Percentiles rank a stretch among this genome's conserved stretches.
Evolutionary conservation across 1,140 invertebrate genomes (phyloP).

Genomic region (Drosophila ficusphila): DNA sequence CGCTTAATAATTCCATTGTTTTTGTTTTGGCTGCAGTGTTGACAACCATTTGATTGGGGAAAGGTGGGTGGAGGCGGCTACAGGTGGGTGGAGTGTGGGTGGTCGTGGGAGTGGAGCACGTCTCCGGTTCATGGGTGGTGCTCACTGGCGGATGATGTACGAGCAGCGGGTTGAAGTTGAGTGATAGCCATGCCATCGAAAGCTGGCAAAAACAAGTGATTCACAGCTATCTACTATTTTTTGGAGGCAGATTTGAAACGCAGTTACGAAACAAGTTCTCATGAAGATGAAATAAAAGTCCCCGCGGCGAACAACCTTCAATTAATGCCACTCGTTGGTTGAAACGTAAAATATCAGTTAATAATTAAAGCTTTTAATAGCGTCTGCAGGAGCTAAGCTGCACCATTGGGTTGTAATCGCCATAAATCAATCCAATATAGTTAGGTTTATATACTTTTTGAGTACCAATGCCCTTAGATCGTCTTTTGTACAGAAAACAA

Average conservation of each 20-base stretch:
- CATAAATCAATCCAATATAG: constrained; percentile 10
- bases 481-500: constrained; percentile 11
- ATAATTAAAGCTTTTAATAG: constrained; percentile 34
- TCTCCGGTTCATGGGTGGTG: constrained; percentile 41
- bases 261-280: constrained; percentile 30
- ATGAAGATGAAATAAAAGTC: constrained; percentile 8
- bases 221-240: constrained; percentile 18
- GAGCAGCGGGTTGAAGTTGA: constrained; percentile 44
- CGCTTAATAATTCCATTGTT: constrained; percentile 35
- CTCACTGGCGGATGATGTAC: constrained; percentile 30
- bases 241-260: background rate
- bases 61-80: constrained; percentile 11
- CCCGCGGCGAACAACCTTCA: constrained; percentile 21
- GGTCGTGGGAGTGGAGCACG: constrained; percentile 34
- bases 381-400: background rate
- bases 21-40: constrained; percentile 59
- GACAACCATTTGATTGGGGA: constrained; percentile 73
- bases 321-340: constrained; percentile 14
- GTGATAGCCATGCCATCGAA: constrained; percentile 40
- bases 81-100: constrained; percentile 9
- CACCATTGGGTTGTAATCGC: constrained; percentile 1
- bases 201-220: constrained; percentile 33
- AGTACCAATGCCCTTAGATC: constrained; percentile 26
- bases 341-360: constrained; percentile 11
- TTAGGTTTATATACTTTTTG: no score